Evolutionary conservation across 37 sponge, comb jelly and placozoan species (phyloP).

Genomic region (Eunapius fragilis): DNA sequence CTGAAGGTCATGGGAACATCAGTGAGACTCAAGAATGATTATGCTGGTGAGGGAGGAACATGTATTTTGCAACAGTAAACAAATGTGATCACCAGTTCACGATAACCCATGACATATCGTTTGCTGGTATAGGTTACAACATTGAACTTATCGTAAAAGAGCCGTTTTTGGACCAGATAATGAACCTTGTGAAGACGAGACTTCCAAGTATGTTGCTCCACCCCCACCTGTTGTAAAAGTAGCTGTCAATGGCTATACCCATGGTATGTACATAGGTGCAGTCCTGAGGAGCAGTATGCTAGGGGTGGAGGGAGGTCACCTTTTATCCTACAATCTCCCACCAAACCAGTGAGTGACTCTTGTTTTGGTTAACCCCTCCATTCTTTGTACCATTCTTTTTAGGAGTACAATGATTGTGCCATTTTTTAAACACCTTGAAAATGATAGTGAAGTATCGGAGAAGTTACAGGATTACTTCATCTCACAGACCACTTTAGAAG

Average conservation of each 20-base stretch:
- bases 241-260: not conserved
- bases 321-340: constrained; percentile 64
- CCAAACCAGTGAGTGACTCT: constrained; percentile 61
- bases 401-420: constrained; percentile 60
- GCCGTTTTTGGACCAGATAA: constrained; percentile 21
- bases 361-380: not conserved
- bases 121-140: constrained; percentile 76
- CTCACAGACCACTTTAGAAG: constrained; percentile 87
- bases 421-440: constrained; percentile 75
- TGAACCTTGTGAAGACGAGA: constrained; percentile 28
- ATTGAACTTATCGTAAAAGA: constrained; percentile 70
- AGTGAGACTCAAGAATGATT: constrained; percentile 81
- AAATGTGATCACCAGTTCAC: too few relatives aligned
- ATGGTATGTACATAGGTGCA: constrained; percentile 35
- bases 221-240: not conserved
- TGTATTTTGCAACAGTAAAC: too few relatives aligned
- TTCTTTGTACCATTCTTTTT: not conserved
- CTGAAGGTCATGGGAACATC: constrained; percentile 77
- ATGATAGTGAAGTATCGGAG: constrained; percentile 10
- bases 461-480: constrained; percentile 71
- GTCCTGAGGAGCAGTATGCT: constrained; percentile 40
- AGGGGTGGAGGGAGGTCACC: constrained; percentile 68
- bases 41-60: constrained; percentile 38
- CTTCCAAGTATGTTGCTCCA: constrained; percentile 47
- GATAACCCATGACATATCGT: not conserved